phyloP scores from a whole-genome alignment of 2,888 invertebrate genomes.

The Sabatieria punctata region DNA sequence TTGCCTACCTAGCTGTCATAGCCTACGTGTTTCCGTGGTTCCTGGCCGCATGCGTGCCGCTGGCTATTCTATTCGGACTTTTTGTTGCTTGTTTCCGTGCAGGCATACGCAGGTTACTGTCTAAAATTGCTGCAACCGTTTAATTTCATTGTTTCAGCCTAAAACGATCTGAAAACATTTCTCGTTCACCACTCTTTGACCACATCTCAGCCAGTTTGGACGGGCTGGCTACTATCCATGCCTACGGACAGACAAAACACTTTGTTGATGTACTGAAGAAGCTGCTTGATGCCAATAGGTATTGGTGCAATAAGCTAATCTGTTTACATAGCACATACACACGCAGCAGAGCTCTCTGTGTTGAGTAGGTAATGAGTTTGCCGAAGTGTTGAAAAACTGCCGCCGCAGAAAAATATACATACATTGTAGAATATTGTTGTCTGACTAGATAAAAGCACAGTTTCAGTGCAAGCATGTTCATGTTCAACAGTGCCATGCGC shows the following conservation, averaged over 20 bases:
- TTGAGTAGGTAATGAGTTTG: too few species aligned
- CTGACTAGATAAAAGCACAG: not conserved
- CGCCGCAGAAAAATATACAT: too few species aligned
- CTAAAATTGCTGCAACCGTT: too few species aligned
- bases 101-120: constrained; percentile 30
- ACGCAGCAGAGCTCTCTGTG: too few species aligned
- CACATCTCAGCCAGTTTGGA: constrained; percentile 43
- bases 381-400: too few species aligned
- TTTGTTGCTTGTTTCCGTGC: constrained; percentile 33
- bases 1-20: constrained; percentile 67
- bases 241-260: constrained; percentile 36
- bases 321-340: too few species aligned
- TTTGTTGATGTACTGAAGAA: constrained; percentile 23
- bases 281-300: constrained; percentile 22
- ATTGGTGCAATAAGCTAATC: too few species aligned
- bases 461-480: constrained; percentile 28
- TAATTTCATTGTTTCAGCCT: constrained; percentile 25
- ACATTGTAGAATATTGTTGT: too few species aligned
- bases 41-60: constrained; percentile 32
- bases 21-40: constrained; percentile 38
- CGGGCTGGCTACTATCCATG: constrained; percentile 45
- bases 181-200: constrained; percentile 44
- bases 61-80: constrained; percentile 30
- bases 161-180: constrained; percentile 42
- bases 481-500: constrained; percentile 32